These are phyloP conservation scores for Crepidodera aurea DNA, from an alignment of 2,888 invertebrate genomes.

Conservation along the genomic window DNA sequence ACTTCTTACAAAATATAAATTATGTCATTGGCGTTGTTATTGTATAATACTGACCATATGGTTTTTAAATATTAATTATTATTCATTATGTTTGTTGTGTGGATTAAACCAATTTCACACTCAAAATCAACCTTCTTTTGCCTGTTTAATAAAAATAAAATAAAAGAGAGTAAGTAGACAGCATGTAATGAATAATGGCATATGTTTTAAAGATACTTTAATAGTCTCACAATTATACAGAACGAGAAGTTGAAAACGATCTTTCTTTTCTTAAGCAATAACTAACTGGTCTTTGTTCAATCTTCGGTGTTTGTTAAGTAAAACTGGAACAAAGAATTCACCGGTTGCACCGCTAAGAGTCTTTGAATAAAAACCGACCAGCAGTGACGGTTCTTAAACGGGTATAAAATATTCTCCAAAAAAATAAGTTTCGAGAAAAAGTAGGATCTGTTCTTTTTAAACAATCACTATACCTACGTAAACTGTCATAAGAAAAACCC, in stretches of 20 bases:
- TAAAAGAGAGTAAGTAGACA: too few relatives aligned
- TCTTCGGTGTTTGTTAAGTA: constrained; percentile 2
- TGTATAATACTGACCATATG: constrained; percentile 4
- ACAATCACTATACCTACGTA: too few relatives aligned
- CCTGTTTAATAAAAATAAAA: too few relatives aligned
- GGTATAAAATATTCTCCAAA: too few relatives aligned
- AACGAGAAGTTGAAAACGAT: background rate
- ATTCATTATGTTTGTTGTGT: too few relatives aligned
- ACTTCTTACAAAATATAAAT: constrained; percentile 5
- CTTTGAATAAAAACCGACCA: constrained; percentile 3
- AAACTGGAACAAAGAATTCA: constrained; percentile 12
- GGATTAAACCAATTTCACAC: too few relatives aligned
- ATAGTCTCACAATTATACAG: constrained; percentile 4
- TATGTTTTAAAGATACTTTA: constrained; percentile 12
- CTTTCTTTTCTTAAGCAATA: constrained; percentile 1
- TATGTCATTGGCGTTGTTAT: background rate
- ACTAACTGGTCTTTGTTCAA: constrained; percentile 16
- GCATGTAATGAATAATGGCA: constrained; percentile 13
- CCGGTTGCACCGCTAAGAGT: background rate
- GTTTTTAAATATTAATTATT: background rate
- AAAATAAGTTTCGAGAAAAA: too few relatives aligned
- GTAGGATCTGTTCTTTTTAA: too few relatives aligned
- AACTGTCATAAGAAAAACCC: too few relatives aligned
- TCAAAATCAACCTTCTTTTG: too few relatives aligned
- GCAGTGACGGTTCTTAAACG: background rate